Conservation (phyloP, 1,140 invertebrate species). For the Cherax destructor region DNA sequence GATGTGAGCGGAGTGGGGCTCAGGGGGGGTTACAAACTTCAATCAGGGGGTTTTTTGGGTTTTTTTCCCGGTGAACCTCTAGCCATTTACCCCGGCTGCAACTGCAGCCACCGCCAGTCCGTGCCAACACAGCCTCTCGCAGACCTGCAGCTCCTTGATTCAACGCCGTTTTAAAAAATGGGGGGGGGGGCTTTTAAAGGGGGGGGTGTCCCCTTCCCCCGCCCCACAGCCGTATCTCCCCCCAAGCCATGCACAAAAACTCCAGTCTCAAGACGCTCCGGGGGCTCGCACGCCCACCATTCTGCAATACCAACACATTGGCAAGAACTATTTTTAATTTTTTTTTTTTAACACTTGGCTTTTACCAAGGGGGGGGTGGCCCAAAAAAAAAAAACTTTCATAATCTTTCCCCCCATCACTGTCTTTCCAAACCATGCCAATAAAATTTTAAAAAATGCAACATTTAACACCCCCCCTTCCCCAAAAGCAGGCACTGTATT, state of each 20-base stretch:
- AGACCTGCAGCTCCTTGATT: conserved; percentile 31
- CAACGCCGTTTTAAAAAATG: conserved; percentile 30
- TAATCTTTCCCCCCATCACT: no score
- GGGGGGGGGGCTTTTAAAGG: conserved; percentile 40
- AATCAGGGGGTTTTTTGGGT: conserved; percentile 49
- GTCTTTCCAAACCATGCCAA: no score
- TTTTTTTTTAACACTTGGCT: no score
- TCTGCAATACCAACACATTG: conserved; percentile 20
- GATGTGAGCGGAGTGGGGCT: conserved; percentile 19
- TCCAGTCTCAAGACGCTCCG: conserved; percentile 31
- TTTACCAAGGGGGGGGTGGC: no score
- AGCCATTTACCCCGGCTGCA: conserved; percentile 28
- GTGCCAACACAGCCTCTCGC: conserved; percentile 47
- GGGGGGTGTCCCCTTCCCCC: conserved; percentile 39
- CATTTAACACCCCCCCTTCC: no score
- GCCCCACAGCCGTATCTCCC: conserved; percentile 8
- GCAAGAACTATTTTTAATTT: no score
- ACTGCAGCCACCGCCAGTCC: conserved; percentile 59
- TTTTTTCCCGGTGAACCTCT: conserved; percentile 48
- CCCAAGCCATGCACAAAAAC: conserved; percentile 39
- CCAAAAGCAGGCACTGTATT: no score
- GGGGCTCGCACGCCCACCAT: conserved; percentile 53
- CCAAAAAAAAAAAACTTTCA: no score
- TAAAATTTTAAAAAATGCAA: no score
- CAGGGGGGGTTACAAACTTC: conserved; percentile 32